Conservation (phyloP, 2,888 invertebrate species). For the Lithophane ornitopus region DNA sequence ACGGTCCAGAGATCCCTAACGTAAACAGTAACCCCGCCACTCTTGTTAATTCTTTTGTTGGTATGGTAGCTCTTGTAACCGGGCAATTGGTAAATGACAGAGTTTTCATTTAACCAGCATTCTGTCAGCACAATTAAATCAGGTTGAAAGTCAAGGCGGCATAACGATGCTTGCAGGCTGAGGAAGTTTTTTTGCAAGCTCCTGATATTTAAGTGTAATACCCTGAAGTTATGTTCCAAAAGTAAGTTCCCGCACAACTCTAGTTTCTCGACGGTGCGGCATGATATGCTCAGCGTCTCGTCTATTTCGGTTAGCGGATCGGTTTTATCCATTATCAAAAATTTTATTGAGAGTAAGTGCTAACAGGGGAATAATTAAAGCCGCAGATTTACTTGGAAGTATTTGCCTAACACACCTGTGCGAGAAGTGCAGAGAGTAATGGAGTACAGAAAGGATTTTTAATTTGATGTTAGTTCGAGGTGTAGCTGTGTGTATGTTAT, state of each 20-base stretch:
- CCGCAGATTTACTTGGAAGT: not conserved
- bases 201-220: not conserved
- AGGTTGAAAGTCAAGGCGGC: not conserved
- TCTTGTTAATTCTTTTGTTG: not conserved
- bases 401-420: too few species aligned
- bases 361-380: not conserved
- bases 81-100: not conserved
- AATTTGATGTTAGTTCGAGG: not conserved
- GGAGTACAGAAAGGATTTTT: not conserved
- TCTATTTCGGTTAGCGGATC: not conserved
- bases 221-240: not conserved
- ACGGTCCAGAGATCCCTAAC: not conserved
- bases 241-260: not conserved
- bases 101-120: not conserved
- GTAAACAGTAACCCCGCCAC: not conserved
- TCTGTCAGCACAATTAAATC: not conserved
- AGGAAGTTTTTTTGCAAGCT: not conserved
- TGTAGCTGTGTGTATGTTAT: too few species aligned
- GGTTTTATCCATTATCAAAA: not conserved
- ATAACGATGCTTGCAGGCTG: not conserved
- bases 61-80: not conserved
- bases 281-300: not conserved
- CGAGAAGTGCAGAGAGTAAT: not conserved
- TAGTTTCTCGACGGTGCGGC: not conserved
- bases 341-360: not conserved